Conservation (phyloP, 1,140 invertebrate genomes). For the Diploscapter pachys region DNA sequence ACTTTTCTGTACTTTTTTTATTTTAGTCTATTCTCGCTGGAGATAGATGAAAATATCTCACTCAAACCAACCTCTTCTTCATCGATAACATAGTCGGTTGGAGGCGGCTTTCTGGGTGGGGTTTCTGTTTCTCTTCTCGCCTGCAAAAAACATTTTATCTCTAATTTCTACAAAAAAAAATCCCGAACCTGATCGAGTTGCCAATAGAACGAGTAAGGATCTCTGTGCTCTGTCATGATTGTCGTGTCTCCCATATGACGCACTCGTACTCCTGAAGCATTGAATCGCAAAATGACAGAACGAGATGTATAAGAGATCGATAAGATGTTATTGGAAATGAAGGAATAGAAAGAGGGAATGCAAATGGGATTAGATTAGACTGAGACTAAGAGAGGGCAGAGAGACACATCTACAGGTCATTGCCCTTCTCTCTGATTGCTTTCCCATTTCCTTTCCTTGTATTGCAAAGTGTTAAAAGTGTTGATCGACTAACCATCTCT, state of each 20-base stretch:
- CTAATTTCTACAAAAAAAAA: not conserved
- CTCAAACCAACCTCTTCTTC: slow-evolving; percentile 40
- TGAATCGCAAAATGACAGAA: slow-evolving; percentile 13
- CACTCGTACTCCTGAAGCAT: slow-evolving; percentile 16
- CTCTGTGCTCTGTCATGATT: slow-evolving; percentile 56
- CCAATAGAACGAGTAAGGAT: slow-evolving; percentile 59
- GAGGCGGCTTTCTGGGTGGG: slow-evolving; percentile 37
- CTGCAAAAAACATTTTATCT: no score
- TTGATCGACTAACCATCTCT: not conserved
- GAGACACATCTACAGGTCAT: slow-evolving; percentile 5
- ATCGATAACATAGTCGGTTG: slow-evolving; percentile 46
- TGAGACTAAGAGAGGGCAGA: not conserved
- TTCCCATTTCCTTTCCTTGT: not conserved
- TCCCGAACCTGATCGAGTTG: slow-evolving; percentile 52
- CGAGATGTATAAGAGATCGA: slow-evolving; percentile 13
- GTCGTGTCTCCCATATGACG: slow-evolving; percentile 51
- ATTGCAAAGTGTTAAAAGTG: not conserved
- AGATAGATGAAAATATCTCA: no score
- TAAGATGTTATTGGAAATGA: no score
- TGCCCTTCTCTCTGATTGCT: not conserved
- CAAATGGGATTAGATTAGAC: not conserved
- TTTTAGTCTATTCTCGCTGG: no score
- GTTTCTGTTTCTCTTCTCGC: slow-evolving; percentile 38
- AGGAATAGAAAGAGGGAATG: not conserved
- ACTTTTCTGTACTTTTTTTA: no score